Conservation (phyloP, 2,797 vertebrate species). For the Enteromius thamalakanensis region DNA sequence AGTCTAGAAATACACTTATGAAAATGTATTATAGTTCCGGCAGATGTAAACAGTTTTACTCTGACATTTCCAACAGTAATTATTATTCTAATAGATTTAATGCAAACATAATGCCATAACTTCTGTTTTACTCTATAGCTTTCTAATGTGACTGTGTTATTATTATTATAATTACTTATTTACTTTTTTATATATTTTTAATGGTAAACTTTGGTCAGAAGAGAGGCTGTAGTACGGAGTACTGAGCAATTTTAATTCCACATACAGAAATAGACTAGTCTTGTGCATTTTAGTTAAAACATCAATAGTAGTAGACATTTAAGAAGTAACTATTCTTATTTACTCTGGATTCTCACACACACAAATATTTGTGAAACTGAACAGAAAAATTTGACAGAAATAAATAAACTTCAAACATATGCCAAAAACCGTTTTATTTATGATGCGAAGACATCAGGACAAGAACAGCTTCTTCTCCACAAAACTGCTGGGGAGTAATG, state of each 20-base stretch:
- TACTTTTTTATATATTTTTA: no score
- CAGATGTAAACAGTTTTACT: not conserved
- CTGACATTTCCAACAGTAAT: not conserved
- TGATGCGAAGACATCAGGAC: not conserved
- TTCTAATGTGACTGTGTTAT: no score
- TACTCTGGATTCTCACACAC: not conserved
- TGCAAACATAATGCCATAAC: not conserved
- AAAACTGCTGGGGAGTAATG: not conserved
- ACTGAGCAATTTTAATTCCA: not conserved
- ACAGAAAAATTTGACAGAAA: not conserved
- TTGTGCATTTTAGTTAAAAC: not conserved
- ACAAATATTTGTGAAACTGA: not conserved
- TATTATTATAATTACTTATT: no score
- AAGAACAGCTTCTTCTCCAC: slow-evolving; percentile 10
- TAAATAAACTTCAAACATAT: not conserved
- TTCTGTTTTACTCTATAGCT: not conserved
- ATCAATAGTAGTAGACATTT: not conserved
- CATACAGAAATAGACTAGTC: not conserved
- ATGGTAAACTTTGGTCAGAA: not conserved
- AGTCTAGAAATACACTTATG: no score
- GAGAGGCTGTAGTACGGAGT: not conserved
- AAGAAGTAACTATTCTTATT: not conserved
- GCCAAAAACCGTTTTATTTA: slow-evolving; percentile 32
- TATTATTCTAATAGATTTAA: not conserved
- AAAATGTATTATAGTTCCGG: no score